A percentile compares a stretch with the other conserved stretches of the same genome.
Conservation (phyloP, 2,797 vertebrate genomes). For the Gymnoscopelus braueri region DNA sequence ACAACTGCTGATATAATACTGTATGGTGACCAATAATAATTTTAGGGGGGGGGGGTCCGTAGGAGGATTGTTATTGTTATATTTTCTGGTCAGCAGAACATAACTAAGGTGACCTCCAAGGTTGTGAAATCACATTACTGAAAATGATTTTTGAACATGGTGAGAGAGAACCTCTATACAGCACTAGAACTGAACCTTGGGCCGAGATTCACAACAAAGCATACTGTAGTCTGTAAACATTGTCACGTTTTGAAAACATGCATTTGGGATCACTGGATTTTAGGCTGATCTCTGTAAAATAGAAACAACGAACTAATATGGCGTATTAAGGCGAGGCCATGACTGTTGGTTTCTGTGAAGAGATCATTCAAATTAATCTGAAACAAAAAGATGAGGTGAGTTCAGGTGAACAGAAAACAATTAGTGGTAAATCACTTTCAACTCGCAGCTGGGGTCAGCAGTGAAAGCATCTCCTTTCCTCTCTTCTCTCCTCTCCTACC, state of each 20-base stretch:
- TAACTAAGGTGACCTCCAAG: slow-evolving; percentile 2
- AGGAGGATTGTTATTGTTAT: too few relatives aligned
- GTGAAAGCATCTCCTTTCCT: slow-evolving; percentile 60
- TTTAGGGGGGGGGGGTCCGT: too few relatives aligned
- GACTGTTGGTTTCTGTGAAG: neutral
- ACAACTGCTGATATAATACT: too few relatives aligned
- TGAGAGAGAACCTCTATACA: neutral
- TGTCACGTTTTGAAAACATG: too few relatives aligned
- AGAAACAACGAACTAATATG: neutral
- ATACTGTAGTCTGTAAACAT: neutral
- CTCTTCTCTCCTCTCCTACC: slow-evolving; percentile 5
- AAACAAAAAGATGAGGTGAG: slow-evolving; percentile 19
- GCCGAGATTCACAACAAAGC: slow-evolving; percentile 4
- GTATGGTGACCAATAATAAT: too few relatives aligned
- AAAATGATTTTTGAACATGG: neutral
- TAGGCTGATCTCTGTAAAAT: neutral
- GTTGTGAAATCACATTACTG: neutral
- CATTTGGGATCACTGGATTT: slow-evolving; percentile 8
- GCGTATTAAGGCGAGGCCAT: neutral
- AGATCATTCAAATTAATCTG: slow-evolving; percentile 3
- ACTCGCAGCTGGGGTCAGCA: slow-evolving; percentile 52
- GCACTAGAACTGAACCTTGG: neutral
- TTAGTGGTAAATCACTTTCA: neutral
- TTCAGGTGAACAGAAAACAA: neutral
- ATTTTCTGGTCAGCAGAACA: slow-evolving; percentile 18